These are phyloP conservation scores for Parauchenoglanis ngamensis DNA, from an alignment of 2,797 vertebrate species.

Conservation along the genomic window DNA sequence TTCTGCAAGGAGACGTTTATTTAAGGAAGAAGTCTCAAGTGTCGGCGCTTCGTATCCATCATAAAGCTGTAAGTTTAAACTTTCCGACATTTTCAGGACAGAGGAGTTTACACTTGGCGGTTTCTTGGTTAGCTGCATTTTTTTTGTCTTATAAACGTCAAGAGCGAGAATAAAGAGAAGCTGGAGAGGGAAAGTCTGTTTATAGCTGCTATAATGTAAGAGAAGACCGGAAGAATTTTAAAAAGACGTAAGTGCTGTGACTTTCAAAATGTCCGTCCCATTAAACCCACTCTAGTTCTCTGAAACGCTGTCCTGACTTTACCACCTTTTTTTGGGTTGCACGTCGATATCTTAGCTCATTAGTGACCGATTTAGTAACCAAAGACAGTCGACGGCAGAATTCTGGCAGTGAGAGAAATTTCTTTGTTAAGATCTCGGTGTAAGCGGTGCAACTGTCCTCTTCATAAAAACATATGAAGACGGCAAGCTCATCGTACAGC, in stretches of 20 bases:
- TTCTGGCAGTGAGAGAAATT: too few species aligned
- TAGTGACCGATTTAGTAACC: too few species aligned
- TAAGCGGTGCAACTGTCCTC: not conserved
- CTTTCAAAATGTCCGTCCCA: not conserved
- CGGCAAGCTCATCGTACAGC: too few species aligned
- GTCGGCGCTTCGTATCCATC: not conserved
- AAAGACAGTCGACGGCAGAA: too few species aligned
- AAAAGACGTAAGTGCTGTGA: not conserved
- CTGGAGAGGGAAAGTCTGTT: not conserved
- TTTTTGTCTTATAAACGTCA: not conserved
- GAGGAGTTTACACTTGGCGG: too few species aligned
- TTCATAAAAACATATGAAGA: not conserved
- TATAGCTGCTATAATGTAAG: not conserved
- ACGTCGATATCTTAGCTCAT: too few species aligned
- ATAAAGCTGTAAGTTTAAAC: not conserved
- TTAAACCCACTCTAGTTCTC: too few species aligned
- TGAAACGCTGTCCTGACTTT: too few species aligned
- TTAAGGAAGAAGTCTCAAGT: not conserved
- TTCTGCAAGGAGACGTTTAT: not conserved
- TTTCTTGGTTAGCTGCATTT: too few species aligned
- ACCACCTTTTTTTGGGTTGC: too few species aligned
- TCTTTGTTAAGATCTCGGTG: too few species aligned
- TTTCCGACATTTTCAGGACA: too few species aligned
- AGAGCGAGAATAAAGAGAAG: not conserved
- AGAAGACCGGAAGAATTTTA: not conserved